Conservation (phyloP, 2,113 vertebrate species). For the Menura novaehollandiae region DNA sequence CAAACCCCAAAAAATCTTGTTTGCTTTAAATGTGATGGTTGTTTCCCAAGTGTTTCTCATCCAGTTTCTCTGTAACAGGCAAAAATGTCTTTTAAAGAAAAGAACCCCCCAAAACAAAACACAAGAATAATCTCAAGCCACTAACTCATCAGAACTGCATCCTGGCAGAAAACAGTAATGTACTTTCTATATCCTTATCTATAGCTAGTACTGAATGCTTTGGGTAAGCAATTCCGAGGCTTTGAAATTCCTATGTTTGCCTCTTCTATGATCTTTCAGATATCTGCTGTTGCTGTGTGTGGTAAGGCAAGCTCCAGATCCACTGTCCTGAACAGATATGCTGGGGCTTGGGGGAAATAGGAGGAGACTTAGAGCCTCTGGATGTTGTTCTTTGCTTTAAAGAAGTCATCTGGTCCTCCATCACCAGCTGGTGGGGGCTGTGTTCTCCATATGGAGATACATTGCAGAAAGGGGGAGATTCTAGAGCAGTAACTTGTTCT, state of each 20-base stretch:
- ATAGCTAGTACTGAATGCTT: background rate
- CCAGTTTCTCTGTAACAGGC: background rate
- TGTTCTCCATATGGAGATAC: background rate
- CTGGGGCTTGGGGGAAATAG: background rate
- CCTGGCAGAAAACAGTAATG: background rate
- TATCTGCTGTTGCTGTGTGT: background rate
- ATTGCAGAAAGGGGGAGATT: background rate
- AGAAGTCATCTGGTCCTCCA: background rate
- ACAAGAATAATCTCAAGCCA: background rate
- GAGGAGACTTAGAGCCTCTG: background rate
- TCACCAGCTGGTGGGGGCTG: background rate
- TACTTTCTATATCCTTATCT: background rate
- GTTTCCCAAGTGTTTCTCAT: background rate
- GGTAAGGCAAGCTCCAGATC: background rate
- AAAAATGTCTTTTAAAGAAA: background rate
- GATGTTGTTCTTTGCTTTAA: background rate
- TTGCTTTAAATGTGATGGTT: background rate
- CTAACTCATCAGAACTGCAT: background rate
- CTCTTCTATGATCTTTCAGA: background rate
- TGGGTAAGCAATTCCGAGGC: background rate
- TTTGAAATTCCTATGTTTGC: background rate
- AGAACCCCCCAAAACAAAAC: too few species aligned
- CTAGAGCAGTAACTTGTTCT: accelerated
- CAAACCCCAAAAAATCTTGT: background rate
- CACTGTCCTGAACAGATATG: background rate